phyloP scores from a whole-genome alignment of 1,140 invertebrate genomes.

The Calliphora vicina region DNA sequence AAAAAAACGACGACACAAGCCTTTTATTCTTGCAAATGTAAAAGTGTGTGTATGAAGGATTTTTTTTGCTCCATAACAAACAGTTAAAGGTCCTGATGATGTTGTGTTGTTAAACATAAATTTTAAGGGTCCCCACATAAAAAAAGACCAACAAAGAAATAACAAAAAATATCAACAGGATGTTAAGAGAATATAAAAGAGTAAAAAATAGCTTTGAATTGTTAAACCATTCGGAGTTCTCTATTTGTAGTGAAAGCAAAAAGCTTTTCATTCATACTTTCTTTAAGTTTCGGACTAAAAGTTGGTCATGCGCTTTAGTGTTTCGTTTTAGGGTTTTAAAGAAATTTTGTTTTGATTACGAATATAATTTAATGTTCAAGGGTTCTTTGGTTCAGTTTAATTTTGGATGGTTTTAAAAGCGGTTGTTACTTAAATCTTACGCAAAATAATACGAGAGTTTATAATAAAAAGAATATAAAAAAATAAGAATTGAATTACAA shows the following conservation, averaged over 20 bases:
- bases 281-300: neutral
- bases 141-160: too few species aligned
- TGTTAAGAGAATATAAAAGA: neutral
- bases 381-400: neutral
- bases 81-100: too few species aligned
- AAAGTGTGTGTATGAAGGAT: too few species aligned
- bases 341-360: neutral
- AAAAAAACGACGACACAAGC: neutral
- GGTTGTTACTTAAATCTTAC: neutral
- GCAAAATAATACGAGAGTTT: neutral
- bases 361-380: neutral
- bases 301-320: neutral
- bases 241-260: neutral
- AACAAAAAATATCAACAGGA: neutral
- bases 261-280: slow-evolving; percentile 22
- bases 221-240: neutral
- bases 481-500: neutral
- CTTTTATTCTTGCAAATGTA: neutral
- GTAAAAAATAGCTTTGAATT: neutral
- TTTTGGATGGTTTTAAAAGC: neutral
- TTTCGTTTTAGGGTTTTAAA: neutral
- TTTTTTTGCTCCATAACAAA: too few species aligned
- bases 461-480: neutral
- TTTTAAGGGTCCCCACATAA: too few species aligned
- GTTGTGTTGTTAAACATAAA: too few species aligned